phyloP scores from a whole-genome alignment of 2,113 vertebrate species.

The Amblyornis subalaris region DNA sequence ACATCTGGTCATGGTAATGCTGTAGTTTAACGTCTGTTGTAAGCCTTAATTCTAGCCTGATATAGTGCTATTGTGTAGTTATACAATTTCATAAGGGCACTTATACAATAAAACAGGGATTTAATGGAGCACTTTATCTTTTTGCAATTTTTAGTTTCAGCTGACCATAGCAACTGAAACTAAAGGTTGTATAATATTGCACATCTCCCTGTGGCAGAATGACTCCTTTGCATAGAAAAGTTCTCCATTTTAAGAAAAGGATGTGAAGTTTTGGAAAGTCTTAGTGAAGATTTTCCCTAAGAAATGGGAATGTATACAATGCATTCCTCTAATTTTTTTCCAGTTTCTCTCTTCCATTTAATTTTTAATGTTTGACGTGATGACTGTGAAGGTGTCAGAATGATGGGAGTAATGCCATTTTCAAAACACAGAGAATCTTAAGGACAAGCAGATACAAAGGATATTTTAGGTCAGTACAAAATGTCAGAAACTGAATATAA shows the following conservation, averaged over 20 bases:
- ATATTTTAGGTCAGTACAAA: background rate
- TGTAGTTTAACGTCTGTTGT: constrained; percentile 57
- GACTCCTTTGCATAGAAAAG: constrained; percentile 6
- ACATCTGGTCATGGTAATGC: constrained; percentile 43
- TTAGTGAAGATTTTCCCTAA: background rate
- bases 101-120: constrained; percentile 72
- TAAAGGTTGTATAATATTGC: constrained; percentile 38
- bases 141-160: constrained; percentile 70
- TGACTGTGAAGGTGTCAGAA: background rate
- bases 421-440: background rate
- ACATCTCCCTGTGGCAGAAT: constrained; percentile 44
- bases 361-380: background rate
- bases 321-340: background rate
- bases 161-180: constrained; percentile 68
- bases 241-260: constrained; percentile 15
- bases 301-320: background rate
- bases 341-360: background rate
- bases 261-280: background rate
- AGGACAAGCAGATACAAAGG: background rate
- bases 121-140: constrained; percentile 71
- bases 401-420: background rate
- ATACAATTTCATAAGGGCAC: constrained; percentile 73
- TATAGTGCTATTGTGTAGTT: constrained; percentile 68
- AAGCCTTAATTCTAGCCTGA: constrained; percentile 67
- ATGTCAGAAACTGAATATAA: background rate